Evolutionary conservation across 2,797 vertebrate species (phyloP).

Genomic region (Xenopus petersii): DNA sequence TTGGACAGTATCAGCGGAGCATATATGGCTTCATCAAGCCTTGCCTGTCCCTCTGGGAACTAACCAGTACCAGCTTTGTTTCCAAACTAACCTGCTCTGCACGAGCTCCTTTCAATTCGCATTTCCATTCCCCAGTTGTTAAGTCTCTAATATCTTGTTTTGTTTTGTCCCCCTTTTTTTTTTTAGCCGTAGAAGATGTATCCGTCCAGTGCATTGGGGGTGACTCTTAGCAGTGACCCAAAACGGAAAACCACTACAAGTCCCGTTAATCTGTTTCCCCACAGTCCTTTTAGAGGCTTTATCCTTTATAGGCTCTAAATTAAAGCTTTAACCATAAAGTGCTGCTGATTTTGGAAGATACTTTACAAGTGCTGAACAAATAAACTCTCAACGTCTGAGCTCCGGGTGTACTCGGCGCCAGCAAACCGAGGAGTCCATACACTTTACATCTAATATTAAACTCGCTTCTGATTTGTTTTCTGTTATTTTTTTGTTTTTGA

Average conservation of each 20-base stretch:
- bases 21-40: too few relatives aligned
- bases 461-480: constrained; percentile 56
- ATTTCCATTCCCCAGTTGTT: constrained; percentile 27
- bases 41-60: constrained; percentile 48
- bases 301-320: constrained; percentile 18
- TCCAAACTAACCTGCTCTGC: constrained; percentile 60
- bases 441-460: constrained; percentile 50
- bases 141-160: constrained; percentile 71
- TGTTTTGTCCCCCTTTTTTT: constrained; percentile 66
- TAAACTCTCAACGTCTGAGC: constrained; percentile 30
- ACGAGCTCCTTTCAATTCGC: constrained; percentile 42
- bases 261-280: constrained; percentile 50
- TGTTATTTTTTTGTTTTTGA: constrained; percentile 59
- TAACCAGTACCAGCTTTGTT: constrained; percentile 60
- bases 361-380: constrained; percentile 77
- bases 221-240: constrained; percentile 59
- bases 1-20: constrained; percentile 27
- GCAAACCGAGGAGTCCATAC: constrained; percentile 52
- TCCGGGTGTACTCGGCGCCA: constrained; percentile 53
- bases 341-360: constrained; percentile 73
- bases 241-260: constrained; percentile 63
- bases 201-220: constrained; percentile 60
- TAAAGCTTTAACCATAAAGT: constrained; percentile 61
- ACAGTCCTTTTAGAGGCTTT: too few relatives aligned
- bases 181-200: constrained; percentile 83